A percentile compares a stretch with the other conserved stretches of the same genome.
These are phyloP conservation scores for Microtus ochrogaster DNA, from an alignment of 2,113 vertebrate genomes.

Conservation along the genomic window DNA sequence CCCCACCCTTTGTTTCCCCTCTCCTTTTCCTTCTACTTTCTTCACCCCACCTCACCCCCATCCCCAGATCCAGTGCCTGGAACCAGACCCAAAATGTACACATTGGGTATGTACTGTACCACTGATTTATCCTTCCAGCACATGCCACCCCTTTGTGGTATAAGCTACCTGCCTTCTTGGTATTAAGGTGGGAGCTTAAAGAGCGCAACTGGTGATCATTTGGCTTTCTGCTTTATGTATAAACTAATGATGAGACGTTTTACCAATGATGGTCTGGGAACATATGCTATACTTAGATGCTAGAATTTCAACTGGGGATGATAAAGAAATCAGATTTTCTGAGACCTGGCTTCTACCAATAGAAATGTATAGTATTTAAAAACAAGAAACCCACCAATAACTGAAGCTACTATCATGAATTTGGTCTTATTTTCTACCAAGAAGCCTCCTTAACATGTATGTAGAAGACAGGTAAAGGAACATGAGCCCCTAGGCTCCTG, in stretches of 20 bases:
- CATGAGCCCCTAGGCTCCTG: too few species aligned
- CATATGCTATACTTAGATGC: background rate
- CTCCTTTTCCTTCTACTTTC: background rate
- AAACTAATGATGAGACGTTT: background rate
- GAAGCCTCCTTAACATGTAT: background rate
- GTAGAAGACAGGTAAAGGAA: background rate
- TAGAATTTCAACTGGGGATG: constrained; percentile 1
- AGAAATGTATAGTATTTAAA: background rate
- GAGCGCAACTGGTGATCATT: background rate
- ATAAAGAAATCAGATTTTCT: background rate
- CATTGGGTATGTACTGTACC: background rate
- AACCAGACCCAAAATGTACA: background rate
- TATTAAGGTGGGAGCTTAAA: background rate
- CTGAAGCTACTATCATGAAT: background rate
- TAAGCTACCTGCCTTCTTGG: background rate
- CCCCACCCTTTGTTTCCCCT: background rate
- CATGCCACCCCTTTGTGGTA: background rate
- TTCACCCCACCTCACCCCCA: background rate
- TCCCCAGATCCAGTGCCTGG: background rate
- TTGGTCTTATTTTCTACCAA: background rate
- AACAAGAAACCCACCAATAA: background rate
- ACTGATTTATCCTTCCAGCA: background rate
- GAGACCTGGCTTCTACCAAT: background rate
- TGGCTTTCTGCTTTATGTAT: background rate
- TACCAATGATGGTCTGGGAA: background rate